Evolutionary conservation across 2,113 vertebrate species (phyloP).

Genomic region (Cercocebus atys): DNA sequence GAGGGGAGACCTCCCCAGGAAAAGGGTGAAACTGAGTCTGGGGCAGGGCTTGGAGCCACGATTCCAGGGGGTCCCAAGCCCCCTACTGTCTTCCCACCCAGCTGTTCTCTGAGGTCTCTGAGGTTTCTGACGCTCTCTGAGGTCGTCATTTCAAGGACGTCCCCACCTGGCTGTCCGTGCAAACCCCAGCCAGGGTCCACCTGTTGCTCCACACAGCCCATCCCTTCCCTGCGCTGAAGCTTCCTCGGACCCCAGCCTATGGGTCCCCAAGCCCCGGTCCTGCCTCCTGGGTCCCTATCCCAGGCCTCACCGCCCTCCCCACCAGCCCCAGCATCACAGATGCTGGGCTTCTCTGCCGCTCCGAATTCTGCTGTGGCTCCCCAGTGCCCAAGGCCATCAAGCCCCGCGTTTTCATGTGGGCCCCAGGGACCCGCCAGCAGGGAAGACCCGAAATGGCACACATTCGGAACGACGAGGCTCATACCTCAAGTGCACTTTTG

Average conservation of each 20-base stretch:
- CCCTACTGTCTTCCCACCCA: background rate
- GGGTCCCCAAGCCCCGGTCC: no score
- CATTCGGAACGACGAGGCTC: background rate
- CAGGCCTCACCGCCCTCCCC: background rate
- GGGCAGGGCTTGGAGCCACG: background rate
- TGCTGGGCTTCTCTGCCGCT: background rate
- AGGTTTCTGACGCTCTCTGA: background rate
- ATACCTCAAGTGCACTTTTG: background rate
- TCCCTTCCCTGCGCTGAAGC: background rate
- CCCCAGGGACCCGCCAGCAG: no score
- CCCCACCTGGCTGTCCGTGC: background rate
- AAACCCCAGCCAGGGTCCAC: no score
- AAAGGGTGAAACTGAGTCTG: background rate
- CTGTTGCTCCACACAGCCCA: background rate
- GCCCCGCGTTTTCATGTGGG: background rate
- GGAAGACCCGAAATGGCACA: background rate
- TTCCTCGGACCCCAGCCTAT: background rate
- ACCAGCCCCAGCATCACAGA: background rate
- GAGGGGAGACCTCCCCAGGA: background rate
- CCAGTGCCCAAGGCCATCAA: background rate
- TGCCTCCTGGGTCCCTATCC: background rate
- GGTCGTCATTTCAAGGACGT: no score
- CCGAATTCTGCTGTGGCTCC: background rate
- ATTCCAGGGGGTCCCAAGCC: rapidly evolving
- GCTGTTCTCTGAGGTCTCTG: background rate